Percentiles rank a stretch among this genome's conserved stretches.
Evolutionary conservation across 2,797 vertebrate species (phyloP).

Genomic region (Sebastes cheni): DNA sequence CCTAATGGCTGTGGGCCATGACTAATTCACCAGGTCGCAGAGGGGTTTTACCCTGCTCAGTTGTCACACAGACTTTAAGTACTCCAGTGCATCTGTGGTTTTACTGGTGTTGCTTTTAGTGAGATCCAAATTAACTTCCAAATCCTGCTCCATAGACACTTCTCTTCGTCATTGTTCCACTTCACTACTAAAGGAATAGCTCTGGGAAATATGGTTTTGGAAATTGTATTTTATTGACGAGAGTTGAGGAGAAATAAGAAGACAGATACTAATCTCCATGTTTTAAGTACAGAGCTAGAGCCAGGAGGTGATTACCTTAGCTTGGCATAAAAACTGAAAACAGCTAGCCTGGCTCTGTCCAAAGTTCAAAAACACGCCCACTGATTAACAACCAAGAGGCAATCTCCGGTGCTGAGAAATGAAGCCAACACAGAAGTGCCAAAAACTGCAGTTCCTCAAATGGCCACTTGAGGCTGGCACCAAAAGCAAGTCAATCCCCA

Average conservation of each 20-base stretch:
- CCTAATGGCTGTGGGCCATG: constrained; percentile 70
- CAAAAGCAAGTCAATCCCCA: too few relatives aligned
- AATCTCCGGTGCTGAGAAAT: rapidly evolving
- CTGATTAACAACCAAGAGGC: too few relatives aligned
- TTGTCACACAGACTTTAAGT: constrained; percentile 50
- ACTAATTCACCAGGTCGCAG: constrained; percentile 71
- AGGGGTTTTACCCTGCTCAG: constrained; percentile 40
- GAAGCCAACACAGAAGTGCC: too few relatives aligned
- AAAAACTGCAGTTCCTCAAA: too few relatives aligned
- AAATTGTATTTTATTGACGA: not conserved
- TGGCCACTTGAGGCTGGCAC: too few relatives aligned
- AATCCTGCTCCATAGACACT: not conserved
- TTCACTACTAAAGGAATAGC: not conserved
- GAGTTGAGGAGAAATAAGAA: not conserved
- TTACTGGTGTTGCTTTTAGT: constrained; percentile 10
- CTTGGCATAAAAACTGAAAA: not conserved
- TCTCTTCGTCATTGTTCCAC: not conserved
- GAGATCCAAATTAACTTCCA: constrained; percentile 8
- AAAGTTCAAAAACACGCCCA: not conserved
- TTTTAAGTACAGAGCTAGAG: not conserved
- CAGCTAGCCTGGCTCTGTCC: not conserved
- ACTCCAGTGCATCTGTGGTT: constrained; percentile 12
- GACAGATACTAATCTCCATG: not conserved
- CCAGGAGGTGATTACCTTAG: not conserved
- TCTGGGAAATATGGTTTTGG: not conserved